Percentiles rank a stretch among this genome's conserved stretches.
Evolutionary conservation across 2,113 vertebrate genomes (phyloP).

Genomic region (Sturnus vulgaris): DNA sequence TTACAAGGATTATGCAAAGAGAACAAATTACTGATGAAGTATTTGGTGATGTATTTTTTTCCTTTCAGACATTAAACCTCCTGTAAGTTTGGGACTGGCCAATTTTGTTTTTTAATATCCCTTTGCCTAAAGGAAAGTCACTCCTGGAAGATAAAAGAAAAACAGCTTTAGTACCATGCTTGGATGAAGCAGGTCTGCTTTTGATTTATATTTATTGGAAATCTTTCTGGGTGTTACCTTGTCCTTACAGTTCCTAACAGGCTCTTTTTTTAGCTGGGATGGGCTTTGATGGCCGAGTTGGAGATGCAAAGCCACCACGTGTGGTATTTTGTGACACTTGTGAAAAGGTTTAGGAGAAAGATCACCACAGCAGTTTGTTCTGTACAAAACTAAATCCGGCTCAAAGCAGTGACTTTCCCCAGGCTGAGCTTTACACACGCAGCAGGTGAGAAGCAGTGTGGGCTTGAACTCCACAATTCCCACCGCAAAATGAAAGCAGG

Average conservation of each 20-base stretch:
- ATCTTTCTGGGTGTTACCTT: not conserved
- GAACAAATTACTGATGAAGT: not conserved
- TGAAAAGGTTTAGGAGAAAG: not conserved
- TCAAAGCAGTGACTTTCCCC: not conserved
- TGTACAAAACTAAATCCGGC: not conserved
- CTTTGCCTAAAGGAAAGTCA: not conserved
- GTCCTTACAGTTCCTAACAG: not conserved
- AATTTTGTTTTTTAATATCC: not conserved
- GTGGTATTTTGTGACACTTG: not conserved
- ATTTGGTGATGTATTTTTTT: not conserved
- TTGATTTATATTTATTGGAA: not conserved
- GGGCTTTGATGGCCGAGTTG: not conserved
- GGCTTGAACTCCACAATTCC: not conserved
- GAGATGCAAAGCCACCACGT: not conserved
- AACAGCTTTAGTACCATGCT: not conserved
- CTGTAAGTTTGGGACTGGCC: not conserved
- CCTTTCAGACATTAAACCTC: not conserved
- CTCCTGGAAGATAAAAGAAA: not conserved
- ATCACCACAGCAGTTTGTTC: not conserved
- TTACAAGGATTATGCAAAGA: not conserved
- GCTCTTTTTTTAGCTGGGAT: not conserved
- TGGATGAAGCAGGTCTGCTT: not conserved
- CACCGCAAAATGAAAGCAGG: accelerated
- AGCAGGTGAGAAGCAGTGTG: not conserved
- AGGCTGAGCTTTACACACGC: not conserved